Evolutionary conservation across 2,113 vertebrate species (phyloP), one percentile per base, ranked within the genome.

Genomic region (Madoqua kirkii): DNA sequence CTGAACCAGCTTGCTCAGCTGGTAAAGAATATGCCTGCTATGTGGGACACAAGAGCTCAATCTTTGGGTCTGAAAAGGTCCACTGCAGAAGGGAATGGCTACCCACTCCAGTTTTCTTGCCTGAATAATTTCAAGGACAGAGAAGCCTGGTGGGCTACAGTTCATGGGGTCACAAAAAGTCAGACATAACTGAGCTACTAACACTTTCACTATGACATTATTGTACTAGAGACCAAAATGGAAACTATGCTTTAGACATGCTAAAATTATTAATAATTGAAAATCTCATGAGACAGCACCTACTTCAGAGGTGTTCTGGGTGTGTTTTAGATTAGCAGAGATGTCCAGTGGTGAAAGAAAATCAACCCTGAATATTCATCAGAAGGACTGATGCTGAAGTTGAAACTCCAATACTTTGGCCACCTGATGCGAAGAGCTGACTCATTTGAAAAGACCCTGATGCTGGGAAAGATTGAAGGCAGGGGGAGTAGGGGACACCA

Each of bases 401-500:
- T 40, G 67, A 74, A 74, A 74, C 10, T 74, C 36, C 21, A 74
- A 74, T 23, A 74, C 3, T 74, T 40, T 74, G 19, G 36, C 3
- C 5, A 40, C n/a, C 19, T 74, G 67, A 74, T 74, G 21, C 3
- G 0, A 74, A 40, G 10, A 74, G 11, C 19, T 74, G 67, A 13
- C 64, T 71, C 64, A 71, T 71, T 71, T 6, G 8, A 71, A 71
- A 71, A 71, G 67, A 23, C 21, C 5, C n/a, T 40, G 19, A 40
- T 23, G n/a, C n/a, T 74, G 19, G 5, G n/a, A 74, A 40, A 74
- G n/a, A 74, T 74, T 40, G 19, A 74, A 40, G 67, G n/a, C 67
- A 71, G 1, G n/a, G 4, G 10, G 10, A 74, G 67, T 13, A 74
- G n/a, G 19, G n/a, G 11, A 40, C 0, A 0, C 1, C n/a, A 40